These are phyloP conservation scores for Chaetodon trifasciatus DNA, from an alignment of 2,797 vertebrate genomes.

Conservation along the genomic window DNA sequence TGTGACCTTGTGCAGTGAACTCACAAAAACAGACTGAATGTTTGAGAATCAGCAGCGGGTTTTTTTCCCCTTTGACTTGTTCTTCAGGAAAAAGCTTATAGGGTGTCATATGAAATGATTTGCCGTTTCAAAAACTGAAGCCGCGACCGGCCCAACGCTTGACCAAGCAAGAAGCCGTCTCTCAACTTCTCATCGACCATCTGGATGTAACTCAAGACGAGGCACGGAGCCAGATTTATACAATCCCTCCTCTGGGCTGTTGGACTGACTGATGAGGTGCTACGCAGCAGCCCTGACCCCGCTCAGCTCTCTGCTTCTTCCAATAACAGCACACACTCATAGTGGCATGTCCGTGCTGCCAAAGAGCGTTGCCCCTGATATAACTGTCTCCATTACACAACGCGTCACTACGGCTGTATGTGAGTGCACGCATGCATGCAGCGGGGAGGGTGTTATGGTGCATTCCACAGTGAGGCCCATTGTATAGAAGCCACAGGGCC, in stretches of 20 bases:
- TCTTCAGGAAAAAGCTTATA: slow-evolving; percentile 42
- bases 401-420: slow-evolving; percentile 45
- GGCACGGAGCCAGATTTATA: slow-evolving; percentile 76
- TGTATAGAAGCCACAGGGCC: slow-evolving; percentile 64
- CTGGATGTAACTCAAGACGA: slow-evolving; percentile 78
- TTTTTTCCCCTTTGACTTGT: slow-evolving; percentile 18
- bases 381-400: slow-evolving; percentile 74
- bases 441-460: slow-evolving; percentile 17
- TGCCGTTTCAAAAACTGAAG: slow-evolving; percentile 47
- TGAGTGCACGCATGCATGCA: slow-evolving; percentile 23
- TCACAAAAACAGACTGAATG: slow-evolving; percentile 50
- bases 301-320: slow-evolving; percentile 75
- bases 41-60: slow-evolving; percentile 31
- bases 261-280: slow-evolving; percentile 85
- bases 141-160: slow-evolving; percentile 46
- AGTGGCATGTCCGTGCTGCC: slow-evolving; percentile 70
- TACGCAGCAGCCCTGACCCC: slow-evolving; percentile 74
- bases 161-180: slow-evolving; percentile 58
- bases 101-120: slow-evolving; percentile 62
- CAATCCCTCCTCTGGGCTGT: slow-evolving; percentile 71
- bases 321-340: slow-evolving; percentile 72
- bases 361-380: slow-evolving; percentile 66
- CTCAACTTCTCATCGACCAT: slow-evolving; percentile 71
- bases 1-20: slow-evolving; percentile 62
- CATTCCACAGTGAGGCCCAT: slow-evolving; percentile 75